A percentile compares a stretch with the other conserved stretches of the same genome.
Conservation (phyloP, 2,113 vertebrate genomes). For the Colaptes auratus region DNA sequence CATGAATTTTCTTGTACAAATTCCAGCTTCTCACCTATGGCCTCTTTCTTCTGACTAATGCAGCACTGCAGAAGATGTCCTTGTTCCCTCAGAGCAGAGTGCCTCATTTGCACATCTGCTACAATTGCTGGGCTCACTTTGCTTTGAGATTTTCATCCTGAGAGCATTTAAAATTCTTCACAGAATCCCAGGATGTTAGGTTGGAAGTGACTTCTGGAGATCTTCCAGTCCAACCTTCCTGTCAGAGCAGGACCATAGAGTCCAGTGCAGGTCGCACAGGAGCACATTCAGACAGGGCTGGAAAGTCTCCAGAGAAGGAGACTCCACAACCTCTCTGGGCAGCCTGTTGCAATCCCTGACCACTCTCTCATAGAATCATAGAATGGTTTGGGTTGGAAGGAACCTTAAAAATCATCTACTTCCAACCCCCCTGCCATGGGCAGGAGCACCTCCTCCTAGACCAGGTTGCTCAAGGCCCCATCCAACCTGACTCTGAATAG, state of each 20-base stretch:
- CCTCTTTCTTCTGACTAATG: neutral
- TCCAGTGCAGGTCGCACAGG: no score
- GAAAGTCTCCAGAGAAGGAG: no score
- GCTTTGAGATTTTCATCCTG: neutral
- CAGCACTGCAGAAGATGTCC: neutral
- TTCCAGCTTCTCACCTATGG: neutral
- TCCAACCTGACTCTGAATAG: neutral
- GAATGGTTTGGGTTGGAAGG: neutral
- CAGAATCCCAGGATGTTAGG: no score
- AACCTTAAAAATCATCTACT: neutral
- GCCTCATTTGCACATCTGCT: neutral
- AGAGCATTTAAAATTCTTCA: neutral
- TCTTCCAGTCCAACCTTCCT: no score
- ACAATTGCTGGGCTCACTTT: neutral
- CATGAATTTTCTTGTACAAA: conserved; percentile 1
- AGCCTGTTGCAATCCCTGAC: no score
- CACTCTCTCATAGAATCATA: no score
- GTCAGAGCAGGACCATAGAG: no score
- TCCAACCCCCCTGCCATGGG: neutral
- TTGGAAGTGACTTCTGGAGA: no score
- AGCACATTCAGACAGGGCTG: no score
- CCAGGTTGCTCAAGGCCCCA: neutral
- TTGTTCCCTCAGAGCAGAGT: neutral
- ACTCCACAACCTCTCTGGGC: no score
- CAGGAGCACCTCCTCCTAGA: neutral